Evolutionary conservation across 2,888 invertebrate species (phyloP), one percentile per base, ranked within the genome.

Genomic region (Cloeon dipterum): DNA sequence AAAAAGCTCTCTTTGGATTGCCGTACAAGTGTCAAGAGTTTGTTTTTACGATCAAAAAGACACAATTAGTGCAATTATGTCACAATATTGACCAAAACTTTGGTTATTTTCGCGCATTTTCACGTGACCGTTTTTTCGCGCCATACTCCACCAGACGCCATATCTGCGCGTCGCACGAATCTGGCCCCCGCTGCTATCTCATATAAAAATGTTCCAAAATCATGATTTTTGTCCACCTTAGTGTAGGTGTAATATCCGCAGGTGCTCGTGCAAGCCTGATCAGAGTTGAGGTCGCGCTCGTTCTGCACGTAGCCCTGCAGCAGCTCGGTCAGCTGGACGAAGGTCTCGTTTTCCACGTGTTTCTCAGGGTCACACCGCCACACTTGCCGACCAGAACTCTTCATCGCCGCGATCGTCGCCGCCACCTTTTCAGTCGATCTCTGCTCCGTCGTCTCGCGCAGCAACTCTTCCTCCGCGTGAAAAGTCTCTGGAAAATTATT

Each of bases 281-380:
- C 33, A 0, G 60, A 46, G 54, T 85, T 85, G 59, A 88, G 59
- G 53, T 86, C 82, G n/a, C 83, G 82, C 52, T 88, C 86, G 55
- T 88, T 88, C 50, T 82, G 81, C 35, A 88, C 62, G 55, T 77
- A 85, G 10, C 85, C 85, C 59, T 86, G 82, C 4, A 86, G 62
- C 1, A 88, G 59, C 36, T 76, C 70, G 2, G 79, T 83, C 37
- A 88, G 63, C 54, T 79, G 72, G 11, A 70, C 70, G 50, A 72
- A 86, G 0, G 77, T 83, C 44, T 65, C 63, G 10, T 48, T 70
- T 58, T 67, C 64, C 32, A 63, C 57, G 44, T 75, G 73, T 21
- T 63, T 50, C 1, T 56, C 49, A 0, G 85, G 82, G 55, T 86
- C 85, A 50, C 85, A 86, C 41, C 67, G 65, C 69, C 77, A 78